These are phyloP conservation scores for Tetragonula carbonaria DNA, from an alignment of 2,888 invertebrate species.

Conservation along the genomic window DNA sequence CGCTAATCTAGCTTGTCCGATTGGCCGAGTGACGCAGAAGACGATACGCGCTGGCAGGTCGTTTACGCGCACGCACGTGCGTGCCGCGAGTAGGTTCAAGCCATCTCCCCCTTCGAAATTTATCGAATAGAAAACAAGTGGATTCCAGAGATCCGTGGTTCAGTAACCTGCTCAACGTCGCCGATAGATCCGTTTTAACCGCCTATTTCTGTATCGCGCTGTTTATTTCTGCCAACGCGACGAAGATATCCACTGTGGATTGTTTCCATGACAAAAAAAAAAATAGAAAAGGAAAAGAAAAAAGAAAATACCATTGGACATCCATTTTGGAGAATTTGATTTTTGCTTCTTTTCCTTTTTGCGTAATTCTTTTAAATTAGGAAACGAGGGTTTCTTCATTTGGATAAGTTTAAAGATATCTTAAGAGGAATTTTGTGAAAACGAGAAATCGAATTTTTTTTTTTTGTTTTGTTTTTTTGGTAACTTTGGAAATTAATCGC, in stretches of 20 bases:
- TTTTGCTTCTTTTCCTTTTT: background rate
- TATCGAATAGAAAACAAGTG: constrained; percentile 60
- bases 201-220: constrained; percentile 32
- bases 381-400: background rate
- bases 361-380: background rate
- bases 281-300: too few species aligned
- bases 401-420: background rate
- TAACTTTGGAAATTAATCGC: background rate
- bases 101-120: constrained; percentile 45
- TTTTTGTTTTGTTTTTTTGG: background rate
- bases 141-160: constrained; percentile 60
- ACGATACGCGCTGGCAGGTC: constrained; percentile 39
- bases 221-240: constrained; percentile 26
- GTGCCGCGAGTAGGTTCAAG: constrained; percentile 46
- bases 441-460: background rate
- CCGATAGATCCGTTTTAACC: constrained; percentile 39
- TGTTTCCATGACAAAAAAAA: background rate
- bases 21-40: constrained; percentile 58
- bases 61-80: constrained; percentile 49
- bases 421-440: background rate
- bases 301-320: too few species aligned
- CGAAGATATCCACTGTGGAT: background rate
- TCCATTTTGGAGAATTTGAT: background rate
- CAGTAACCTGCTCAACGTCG: constrained; percentile 57
- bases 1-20: constrained; percentile 57